Conservation (phyloP, 1,140 invertebrate species). For the Artemia franciscana region DNA sequence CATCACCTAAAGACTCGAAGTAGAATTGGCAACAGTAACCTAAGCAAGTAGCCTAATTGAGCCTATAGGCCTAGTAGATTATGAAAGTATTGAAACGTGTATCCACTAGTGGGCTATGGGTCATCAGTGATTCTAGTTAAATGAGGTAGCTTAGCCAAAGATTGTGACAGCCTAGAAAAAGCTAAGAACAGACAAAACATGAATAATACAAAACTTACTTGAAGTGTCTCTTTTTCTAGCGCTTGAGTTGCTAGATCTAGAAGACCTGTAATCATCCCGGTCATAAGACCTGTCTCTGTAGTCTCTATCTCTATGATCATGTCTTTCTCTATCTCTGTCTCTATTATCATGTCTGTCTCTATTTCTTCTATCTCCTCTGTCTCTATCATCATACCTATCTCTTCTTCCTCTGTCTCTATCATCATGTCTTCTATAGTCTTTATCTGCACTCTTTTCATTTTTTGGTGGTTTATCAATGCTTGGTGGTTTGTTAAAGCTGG, state of each 20-base stretch:
- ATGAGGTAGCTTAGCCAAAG: neutral
- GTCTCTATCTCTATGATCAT: neutral
- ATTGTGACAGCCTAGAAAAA: neutral
- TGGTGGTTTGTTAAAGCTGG: neutral
- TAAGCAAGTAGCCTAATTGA: neutral
- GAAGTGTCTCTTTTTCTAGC: neutral
- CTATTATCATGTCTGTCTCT: neutral
- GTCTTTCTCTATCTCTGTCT: neutral
- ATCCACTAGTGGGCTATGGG: neutral
- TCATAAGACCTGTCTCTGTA: neutral
- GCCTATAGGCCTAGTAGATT: too few species aligned
- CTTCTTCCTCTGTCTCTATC: neutral
- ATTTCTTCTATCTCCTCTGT: neutral
- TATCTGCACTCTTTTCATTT: neutral
- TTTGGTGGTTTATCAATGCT: too few species aligned
- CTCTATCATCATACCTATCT: neutral
- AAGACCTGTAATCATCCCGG: neutral
- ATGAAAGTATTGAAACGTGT: too few species aligned
- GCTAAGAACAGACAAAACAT: neutral
- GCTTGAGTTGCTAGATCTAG: neutral
- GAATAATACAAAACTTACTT: neutral
- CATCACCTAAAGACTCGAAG: too few species aligned
- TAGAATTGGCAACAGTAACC: too few species aligned
- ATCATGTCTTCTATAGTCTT: neutral
- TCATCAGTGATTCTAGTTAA: neutral